Base-by-base conservation (phyloP, 2,888 invertebrate genomes). In the Drosophila prolongata region DNA sequence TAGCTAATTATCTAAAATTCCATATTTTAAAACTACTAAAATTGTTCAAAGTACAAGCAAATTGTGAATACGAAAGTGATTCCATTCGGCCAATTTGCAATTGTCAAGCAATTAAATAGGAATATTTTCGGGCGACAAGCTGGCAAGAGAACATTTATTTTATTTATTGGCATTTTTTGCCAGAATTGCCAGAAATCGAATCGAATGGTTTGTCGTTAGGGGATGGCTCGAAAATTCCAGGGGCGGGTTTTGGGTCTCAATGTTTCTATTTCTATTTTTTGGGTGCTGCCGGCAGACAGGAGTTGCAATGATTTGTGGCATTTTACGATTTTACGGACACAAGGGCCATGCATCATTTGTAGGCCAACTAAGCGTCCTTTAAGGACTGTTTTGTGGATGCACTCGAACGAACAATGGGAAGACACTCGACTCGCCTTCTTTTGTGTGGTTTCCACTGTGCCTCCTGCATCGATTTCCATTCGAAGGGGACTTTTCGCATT, bases 331-430 rank as follows among this genome's bases (percentile, higher is more conserved):
- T 78, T 78, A 85, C 49, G 24, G 53, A 37, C 55, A 44, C 30
- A 40, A 43, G 52, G 65, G 47, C 72, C 76, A 75, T 80, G 87
- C 83, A 83, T 86, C 88, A 87, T 87, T 87, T 87, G 88, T 87
- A 87, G 78, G 80, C 85, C 82, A 87, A 87, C 85, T 86, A 86
- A 86, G 85, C 87, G 80, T 83, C 82, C 87, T 86, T 87, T 86
- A 86, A 86, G 87, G 86, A 87, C 86, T 80, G 80, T 86, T 86
- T 86, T 86, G 86, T 80, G 86, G 86, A 86, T 85, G 87, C 86
- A 80, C 79, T 79, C 80, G 68, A 75, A 76, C 60, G 83, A 83
- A 83, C 83, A 86, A 83, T 86, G 78, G 78, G 67, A 74, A 74
- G 74, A 65, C 70, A 67, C 77, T 79, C 79, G 82, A 79, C 77